Conservation (phyloP, 2,888 invertebrate genomes). For the Sinopyrophorus schimmeli region DNA sequence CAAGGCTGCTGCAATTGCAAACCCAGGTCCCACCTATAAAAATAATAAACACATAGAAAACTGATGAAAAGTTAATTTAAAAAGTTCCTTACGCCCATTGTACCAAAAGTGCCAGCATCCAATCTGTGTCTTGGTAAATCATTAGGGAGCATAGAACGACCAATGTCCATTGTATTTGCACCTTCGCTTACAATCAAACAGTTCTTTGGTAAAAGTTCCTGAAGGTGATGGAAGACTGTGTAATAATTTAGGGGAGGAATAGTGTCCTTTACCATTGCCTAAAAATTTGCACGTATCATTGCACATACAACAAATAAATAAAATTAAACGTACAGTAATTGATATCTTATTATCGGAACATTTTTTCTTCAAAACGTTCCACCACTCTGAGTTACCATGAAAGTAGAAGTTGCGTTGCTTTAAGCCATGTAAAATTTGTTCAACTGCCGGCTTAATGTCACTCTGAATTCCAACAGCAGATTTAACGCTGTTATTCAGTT, state of each 20-base stretch:
- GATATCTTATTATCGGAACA: slow-evolving; percentile 72
- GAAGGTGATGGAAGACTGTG: slow-evolving; percentile 84
- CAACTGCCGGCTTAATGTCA: slow-evolving; percentile 76
- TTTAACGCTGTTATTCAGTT: slow-evolving; percentile 86
- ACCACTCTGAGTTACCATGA: slow-evolving; percentile 69
- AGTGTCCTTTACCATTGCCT: slow-evolving; percentile 71
- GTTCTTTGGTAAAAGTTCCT: slow-evolving; percentile 75
- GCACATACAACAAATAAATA: slow-evolving; percentile 18
- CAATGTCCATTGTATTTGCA: slow-evolving; percentile 99
- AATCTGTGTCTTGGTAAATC: slow-evolving; percentile 82
- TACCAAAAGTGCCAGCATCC: slow-evolving; percentile 96
- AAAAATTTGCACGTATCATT: slow-evolving; percentile 18
- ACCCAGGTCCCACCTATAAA: slow-evolving; percentile 78
- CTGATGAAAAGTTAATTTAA: slow-evolving; percentile 4
- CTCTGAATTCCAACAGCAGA: slow-evolving; percentile 82
- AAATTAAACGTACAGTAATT: slow-evolving; percentile 61
- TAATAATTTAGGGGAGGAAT: slow-evolving; percentile 90
- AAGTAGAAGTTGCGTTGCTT: slow-evolving; percentile 64
- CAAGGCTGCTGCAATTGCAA: slow-evolving; percentile 89
- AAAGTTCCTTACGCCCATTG: slow-evolving; percentile 82
- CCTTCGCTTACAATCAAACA: slow-evolving; percentile 95
- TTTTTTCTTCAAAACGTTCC: slow-evolving; percentile 71
- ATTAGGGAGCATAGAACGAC: slow-evolving; percentile 85
- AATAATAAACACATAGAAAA: slow-evolving; percentile 2
- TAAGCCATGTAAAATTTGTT: slow-evolving; percentile 64